Evolutionary conservation across 2,888 invertebrate species (phyloP), one percentile per base, ranked within the genome.

Genomic region (Watsonalla binaria): DNA sequence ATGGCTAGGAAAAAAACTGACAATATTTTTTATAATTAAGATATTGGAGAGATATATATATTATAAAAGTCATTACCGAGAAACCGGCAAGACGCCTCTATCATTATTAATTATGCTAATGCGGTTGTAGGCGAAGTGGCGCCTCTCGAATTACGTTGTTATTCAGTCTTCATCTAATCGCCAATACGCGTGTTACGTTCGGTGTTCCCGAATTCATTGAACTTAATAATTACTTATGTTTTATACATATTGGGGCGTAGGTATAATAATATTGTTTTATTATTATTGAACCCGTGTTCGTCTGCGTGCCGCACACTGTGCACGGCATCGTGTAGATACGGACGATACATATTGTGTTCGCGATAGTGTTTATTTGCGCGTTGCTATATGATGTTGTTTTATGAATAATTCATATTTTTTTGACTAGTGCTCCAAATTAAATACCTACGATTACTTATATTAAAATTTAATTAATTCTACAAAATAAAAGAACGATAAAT

Each of bases 281-380:
- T 61, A 55, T 59, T 62, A 52, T 55, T 37, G 54, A 24, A 13
- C 42, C 46, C n/a, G 51, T 46, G 51, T 46, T 24, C 37, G n/a
- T 45, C 11, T 34, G 50, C 46, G 46, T 42, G 55, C 37, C 57
- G 14, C 49, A 42, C 65, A 68, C 58, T 68, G 70, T 65, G 74
- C 59, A 45, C 9, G 51, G 53, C 56, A 54, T 60, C 57, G 62
- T 62, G 55, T 57, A 49, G 66, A 65, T 63, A 64, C 63, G 60
- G 58, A 56, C 61, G 64, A 59, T 62, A 62, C 69, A 67, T 80
- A 49, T 14, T 77, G 75, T 75, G 73, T 74, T 68, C 59, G 58
- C 59, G 72, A 78, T 79, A 81, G 85, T 86, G 70, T 55, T 75
- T 72, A 74, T 77, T 77, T 72, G 78, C 65, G 70, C 76, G 69